Conservation (phyloP, 2,888 invertebrate species). For the Lasioglossum calceatum region DNA sequence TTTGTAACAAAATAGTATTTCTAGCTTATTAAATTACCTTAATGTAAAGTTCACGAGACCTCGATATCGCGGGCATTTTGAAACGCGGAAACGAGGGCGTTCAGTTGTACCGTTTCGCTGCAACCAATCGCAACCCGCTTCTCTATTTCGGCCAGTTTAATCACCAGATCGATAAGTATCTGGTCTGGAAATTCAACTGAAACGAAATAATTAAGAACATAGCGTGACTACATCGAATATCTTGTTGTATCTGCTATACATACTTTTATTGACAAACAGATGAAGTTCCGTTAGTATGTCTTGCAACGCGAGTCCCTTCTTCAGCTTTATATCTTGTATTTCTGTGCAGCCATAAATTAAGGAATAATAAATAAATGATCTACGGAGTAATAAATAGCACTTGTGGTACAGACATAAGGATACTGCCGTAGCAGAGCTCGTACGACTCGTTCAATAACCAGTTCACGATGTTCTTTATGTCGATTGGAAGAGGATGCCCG, state of each 20-base stretch:
- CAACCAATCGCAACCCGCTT: constrained; percentile 93
- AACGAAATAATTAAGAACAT: constrained; percentile 46
- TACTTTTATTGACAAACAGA: constrained; percentile 93
- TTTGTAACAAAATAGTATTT: constrained; percentile 5
- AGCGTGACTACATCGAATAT: background rate
- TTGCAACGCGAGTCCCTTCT: constrained; percentile 96
- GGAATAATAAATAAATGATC: constrained; percentile 50
- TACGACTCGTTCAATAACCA: constrained; percentile 94
- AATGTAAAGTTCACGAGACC: constrained; percentile 25
- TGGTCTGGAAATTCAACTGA: constrained; percentile 95
- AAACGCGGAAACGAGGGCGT: constrained; percentile 95
- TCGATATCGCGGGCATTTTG: constrained; percentile 89
- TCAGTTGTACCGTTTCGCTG: constrained; percentile 95
- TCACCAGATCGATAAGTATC: constrained; percentile 91
- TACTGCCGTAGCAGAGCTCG: constrained; percentile 91
- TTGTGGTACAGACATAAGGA: constrained; percentile 85
- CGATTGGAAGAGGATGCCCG: constrained; percentile 96
- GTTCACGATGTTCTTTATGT: constrained; percentile 94
- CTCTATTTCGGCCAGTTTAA: constrained; percentile 96
- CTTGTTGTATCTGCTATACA: constrained; percentile 80
- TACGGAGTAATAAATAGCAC: background rate
- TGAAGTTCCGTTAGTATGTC: constrained; percentile 98
- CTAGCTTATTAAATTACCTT: constrained; percentile 16
- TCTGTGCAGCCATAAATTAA: constrained; percentile 84
- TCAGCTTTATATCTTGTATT: constrained; percentile 93